Base-by-base conservation (phyloP, 1,140 invertebrate genomes). In the Anastrepha obliqua region DNA sequence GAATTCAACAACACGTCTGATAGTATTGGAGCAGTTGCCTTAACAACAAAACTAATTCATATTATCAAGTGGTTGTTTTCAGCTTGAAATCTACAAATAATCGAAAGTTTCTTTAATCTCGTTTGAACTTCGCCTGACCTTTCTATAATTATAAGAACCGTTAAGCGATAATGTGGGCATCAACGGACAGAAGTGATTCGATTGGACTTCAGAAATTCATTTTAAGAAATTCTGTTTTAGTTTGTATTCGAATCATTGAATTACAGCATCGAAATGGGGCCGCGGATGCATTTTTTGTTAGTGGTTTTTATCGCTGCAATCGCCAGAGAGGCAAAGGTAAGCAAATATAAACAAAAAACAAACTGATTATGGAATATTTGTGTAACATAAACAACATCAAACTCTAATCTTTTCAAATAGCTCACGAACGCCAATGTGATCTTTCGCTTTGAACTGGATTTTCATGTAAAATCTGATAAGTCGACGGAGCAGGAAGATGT, bases 401-500 rank as follows among this genome's bases (percentile, higher is more conserved):
- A 47, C 13, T 47, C 1, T 47, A 17, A 15, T 74, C 47, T 74
- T 42, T 6, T n/a, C 1, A 47, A 15, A 2, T 55, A 88, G 87
- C 60, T 47, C 4, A 42, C 87, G 15, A 7, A 67, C 11, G 85
- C 51, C 39, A 88, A 86, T 29, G 55, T 70, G 4, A 20, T 86
- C 44, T 88, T 88, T 39, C 87, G 85, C 2, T 88, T 88, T 59
- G 65, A 51, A 6, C 47, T 88, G 29, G 51, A 86, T 86, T 86
- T 88, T 62, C 81, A 70, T 86, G 39, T 88, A 15, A 74, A 86
- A 15, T 39, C 59, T 6, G 62, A 39, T 39, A 85, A 88, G 55
- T 74, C 64, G 1, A 44, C 59, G 15, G 67, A 88, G 55, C 62
- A 62, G 3, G 58, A 62, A 2, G 85, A 2, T 42, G 85, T 42